Percentiles rank a stretch among this genome's conserved stretches.
Evolutionary conservation across 2,797 vertebrate genomes (phyloP).

Genomic region (Phrynocephalus guinanensis): DNA sequence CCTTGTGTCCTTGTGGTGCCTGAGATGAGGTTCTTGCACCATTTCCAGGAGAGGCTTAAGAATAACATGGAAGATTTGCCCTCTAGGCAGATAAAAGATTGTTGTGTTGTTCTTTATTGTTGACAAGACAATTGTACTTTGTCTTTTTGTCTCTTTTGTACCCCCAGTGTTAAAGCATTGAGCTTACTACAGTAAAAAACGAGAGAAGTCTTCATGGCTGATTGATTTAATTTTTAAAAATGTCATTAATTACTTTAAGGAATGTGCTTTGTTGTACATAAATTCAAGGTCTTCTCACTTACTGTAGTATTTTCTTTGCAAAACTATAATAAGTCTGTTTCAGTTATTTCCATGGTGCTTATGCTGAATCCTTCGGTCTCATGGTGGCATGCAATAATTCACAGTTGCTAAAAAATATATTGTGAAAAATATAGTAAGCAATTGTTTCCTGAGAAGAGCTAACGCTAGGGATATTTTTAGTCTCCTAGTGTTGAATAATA

Average conservation of each 20-base stretch:
- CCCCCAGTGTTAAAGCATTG: conserved; percentile 6
- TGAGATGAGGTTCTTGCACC: no score
- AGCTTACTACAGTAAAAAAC: conserved; percentile 20
- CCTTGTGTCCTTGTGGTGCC: background rate
- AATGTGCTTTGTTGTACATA: conserved; percentile 54
- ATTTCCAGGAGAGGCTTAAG: background rate
- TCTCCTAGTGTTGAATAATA: conserved; percentile 45
- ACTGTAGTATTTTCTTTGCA: conserved; percentile 35
- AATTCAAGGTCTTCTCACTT: conserved; percentile 36
- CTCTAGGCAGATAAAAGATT: background rate
- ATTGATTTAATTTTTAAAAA: conserved; percentile 59
- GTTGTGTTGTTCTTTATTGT: background rate
- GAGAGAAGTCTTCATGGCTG: conserved; percentile 41
- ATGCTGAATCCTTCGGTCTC: conserved; percentile 21
- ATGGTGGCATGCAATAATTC: conserved; percentile 35
- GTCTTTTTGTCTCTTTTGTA: background rate
- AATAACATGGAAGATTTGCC: background rate
- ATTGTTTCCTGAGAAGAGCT: conserved; percentile 54
- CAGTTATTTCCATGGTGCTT: conserved; percentile 38
- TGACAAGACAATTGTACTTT: rapidly evolving
- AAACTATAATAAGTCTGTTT: conserved; percentile 29
- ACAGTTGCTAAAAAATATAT: conserved; percentile 25
- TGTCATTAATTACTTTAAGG: conserved; percentile 55
- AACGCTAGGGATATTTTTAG: conserved; percentile 27
- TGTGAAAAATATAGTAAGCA: conserved; percentile 37